Percentiles rank a stretch among this genome's conserved stretches.
phyloP scores from a whole-genome alignment of 2,888 invertebrate species.

The Parnassius mnemosyne region DNA sequence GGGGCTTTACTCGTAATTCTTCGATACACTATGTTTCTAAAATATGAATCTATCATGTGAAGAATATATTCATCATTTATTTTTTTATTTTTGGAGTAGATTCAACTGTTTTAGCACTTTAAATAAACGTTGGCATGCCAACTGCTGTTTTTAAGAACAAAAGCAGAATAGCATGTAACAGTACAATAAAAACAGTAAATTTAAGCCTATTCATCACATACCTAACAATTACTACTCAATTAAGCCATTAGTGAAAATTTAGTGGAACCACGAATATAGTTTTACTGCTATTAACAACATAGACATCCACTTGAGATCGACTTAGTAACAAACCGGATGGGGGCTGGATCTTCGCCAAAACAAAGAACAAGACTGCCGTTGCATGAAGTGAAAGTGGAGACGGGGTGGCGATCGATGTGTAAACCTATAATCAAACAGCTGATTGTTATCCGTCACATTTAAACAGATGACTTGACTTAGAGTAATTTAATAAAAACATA shows the following conservation, averaged over 20 bases:
- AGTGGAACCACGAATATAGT: neutral
- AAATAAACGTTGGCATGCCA: neutral
- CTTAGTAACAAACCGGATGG: conserved; percentile 48
- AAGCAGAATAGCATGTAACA: neutral
- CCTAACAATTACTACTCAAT: neutral
- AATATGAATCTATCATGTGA: too few relatives aligned
- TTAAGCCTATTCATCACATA: neutral
- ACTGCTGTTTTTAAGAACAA: neutral
- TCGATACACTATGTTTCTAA: too few relatives aligned
- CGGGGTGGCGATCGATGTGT: conserved; percentile 61
- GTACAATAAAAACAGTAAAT: neutral
- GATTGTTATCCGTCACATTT: conserved; percentile 35
- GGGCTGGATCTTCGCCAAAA: conserved; percentile 64
- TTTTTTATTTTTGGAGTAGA: too few relatives aligned
- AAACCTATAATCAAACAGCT: conserved; percentile 57
- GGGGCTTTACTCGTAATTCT: too few relatives aligned
- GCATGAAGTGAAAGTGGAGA: conserved; percentile 50
- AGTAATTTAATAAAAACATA: too few relatives aligned
- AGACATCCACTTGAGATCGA: conserved; percentile 16
- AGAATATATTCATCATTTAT: too few relatives aligned
- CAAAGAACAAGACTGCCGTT: conserved; percentile 51
- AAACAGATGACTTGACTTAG: too few relatives aligned
- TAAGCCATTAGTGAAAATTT: neutral
- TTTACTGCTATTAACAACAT: conserved; percentile 6
- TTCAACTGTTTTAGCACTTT: too few relatives aligned